Conservation (phyloP, 2,113 vertebrate species). For the Apeltes quadracus region DNA sequence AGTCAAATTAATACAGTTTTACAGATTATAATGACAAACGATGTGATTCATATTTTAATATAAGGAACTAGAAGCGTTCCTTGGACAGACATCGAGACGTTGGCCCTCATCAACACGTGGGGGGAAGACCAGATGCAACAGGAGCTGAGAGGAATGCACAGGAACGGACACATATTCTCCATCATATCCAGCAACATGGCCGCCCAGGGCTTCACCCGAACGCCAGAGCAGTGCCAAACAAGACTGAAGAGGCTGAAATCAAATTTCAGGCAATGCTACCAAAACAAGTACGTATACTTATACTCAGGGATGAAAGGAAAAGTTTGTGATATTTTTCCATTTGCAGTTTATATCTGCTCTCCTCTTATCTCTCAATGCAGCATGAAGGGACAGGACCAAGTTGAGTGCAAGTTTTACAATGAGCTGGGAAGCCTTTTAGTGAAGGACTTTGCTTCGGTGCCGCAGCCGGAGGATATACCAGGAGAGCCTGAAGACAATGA, state of each 20-base stretch:
- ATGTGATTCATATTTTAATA: not conserved
- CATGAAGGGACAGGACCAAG: conserved; percentile 60
- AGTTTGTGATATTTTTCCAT: not conserved
- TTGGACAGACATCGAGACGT: conserved; percentile 75
- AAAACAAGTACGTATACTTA: conserved; percentile 67
- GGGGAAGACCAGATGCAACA: conserved; percentile 69
- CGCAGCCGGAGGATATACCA: conserved; percentile 42
- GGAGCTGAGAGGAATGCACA: conserved; percentile 68
- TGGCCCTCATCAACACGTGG: conserved; percentile 76
- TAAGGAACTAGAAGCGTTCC: conserved; percentile 71
- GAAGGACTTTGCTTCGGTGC: conserved; percentile 55
- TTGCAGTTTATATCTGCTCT: not conserved
- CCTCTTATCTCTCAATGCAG: conserved; percentile 21
- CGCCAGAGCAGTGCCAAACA: conserved; percentile 78
- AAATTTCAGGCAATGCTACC: conserved; percentile 76
- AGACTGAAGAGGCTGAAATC: conserved; percentile 76
- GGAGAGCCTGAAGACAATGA: conserved; percentile 56
- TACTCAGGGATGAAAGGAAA: not conserved
- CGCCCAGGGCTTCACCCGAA: conserved; percentile 70
- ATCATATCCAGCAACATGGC: conserved; percentile 74
- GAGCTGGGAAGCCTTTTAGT: conserved; percentile 72
- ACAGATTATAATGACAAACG: not conserved
- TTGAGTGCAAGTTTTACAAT: conserved; percentile 77
- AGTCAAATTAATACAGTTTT: not conserved
- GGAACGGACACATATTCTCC: conserved; percentile 73